phyloP scores from a whole-genome alignment of 2,113 vertebrate genomes.

The Stigmatopora argus region DNA sequence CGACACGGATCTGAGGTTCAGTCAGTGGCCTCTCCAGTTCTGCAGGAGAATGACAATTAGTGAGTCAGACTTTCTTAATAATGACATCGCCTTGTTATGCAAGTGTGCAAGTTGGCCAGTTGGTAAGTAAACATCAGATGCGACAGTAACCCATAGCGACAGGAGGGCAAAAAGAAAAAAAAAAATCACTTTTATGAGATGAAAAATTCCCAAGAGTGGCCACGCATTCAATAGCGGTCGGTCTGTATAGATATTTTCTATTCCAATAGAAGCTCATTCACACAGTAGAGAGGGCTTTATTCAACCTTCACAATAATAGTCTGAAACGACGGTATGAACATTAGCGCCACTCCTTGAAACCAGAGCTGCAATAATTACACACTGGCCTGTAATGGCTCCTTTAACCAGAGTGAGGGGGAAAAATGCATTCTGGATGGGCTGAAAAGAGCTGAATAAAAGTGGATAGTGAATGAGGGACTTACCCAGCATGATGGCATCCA shows the following conservation, averaged over 20 bases:
- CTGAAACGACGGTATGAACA: slow-evolving; percentile 21
- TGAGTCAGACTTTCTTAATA: slow-evolving; percentile 6
- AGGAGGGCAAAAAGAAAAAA: neutral
- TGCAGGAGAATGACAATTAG: slow-evolving; percentile 49
- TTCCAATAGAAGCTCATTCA: slow-evolving; percentile 3
- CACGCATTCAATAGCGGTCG: neutral
- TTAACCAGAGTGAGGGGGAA: slow-evolving; percentile 16
- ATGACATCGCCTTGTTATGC: neutral
- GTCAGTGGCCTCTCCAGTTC: slow-evolving; percentile 93
- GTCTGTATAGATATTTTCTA: slow-evolving; percentile 8
- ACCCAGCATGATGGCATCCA: slow-evolving; percentile 98
- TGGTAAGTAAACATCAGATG: slow-evolving; percentile 6
- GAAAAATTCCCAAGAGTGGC: neutral
- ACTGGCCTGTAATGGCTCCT: slow-evolving; percentile 26
- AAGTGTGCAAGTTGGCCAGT: slow-evolving; percentile 13
- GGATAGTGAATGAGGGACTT: slow-evolving; percentile 56
- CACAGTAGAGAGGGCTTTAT: slow-evolving; percentile 17
- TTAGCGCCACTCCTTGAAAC: slow-evolving; percentile 54
- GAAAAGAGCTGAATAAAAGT: slow-evolving; percentile 43
- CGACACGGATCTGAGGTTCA: slow-evolving; percentile 94
- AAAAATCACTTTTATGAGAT: slow-evolving; percentile 16
- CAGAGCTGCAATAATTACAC: slow-evolving; percentile 62
- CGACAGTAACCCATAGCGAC: slow-evolving; percentile 32
- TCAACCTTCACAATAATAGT: slow-evolving; percentile 31
- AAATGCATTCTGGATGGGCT: slow-evolving; percentile 36